phyloP scores from a whole-genome alignment of 2,888 invertebrate genomes.

The Drosophila pseudotalamancana region DNA sequence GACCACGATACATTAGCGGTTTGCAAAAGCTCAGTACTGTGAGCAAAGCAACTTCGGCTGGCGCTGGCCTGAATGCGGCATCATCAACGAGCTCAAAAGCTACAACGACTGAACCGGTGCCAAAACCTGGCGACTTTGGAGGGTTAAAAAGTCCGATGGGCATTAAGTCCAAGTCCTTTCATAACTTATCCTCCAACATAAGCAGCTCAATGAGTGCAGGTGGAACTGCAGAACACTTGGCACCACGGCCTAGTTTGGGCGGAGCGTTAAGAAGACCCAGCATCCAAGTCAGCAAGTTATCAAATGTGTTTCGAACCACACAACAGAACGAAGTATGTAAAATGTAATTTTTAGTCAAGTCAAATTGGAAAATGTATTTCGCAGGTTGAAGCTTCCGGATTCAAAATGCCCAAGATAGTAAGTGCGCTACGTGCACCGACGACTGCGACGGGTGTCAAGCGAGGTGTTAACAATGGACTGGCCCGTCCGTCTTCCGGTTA shows the following conservation, averaged over 20 bases:
- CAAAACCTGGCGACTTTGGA: constrained; percentile 21
- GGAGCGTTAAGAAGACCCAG: constrained; percentile 58
- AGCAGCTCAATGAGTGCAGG: constrained; percentile 39
- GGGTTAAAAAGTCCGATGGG: constrained; percentile 84
- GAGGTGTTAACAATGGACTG: constrained; percentile 74
- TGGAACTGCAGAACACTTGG: constrained; percentile 8
- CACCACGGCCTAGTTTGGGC: constrained; percentile 54
- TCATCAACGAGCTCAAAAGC: constrained; percentile 20
- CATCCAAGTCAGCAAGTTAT: constrained; percentile 41
- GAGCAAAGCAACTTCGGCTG: constrained; percentile 82
- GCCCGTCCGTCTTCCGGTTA: constrained; percentile 83
- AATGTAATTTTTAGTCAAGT: not conserved
- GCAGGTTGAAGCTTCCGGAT: constrained; percentile 69
- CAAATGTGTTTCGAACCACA: constrained; percentile 18
- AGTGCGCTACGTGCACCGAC: constrained; percentile 78
- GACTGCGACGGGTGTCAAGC: constrained; percentile 60
- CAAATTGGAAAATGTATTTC: not conserved
- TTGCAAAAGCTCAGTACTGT: constrained; percentile 79
- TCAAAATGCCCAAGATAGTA: constrained; percentile 81
- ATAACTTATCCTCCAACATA: constrained; percentile 80
- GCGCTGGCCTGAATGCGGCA: constrained; percentile 68
- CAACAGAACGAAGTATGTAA: constrained; percentile 48
- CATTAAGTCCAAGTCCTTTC: constrained; percentile 84
- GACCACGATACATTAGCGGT: constrained; percentile 82
- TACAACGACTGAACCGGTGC: constrained; percentile 16